Evolutionary conservation across 2,797 vertebrate species (phyloP).

Genomic region (Cryptoblepharus egeriae): DNA sequence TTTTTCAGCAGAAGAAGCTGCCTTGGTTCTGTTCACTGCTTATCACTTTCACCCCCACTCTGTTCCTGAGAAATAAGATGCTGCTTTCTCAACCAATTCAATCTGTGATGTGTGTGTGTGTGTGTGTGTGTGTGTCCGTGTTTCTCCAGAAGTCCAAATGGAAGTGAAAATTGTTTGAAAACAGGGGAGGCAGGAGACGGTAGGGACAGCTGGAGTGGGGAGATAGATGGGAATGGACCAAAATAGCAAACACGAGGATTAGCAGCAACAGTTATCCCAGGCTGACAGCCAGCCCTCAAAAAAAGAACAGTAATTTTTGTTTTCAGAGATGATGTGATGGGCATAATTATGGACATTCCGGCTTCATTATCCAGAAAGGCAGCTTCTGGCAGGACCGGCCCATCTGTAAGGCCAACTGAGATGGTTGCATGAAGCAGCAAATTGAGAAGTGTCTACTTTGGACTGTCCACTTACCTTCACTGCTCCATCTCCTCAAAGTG

Average conservation of each 20-base stretch:
- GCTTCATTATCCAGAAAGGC: no score
- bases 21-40: neutral
- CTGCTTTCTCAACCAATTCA: neutral
- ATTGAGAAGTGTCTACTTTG: no score
- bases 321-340: no score
- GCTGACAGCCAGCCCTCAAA: no score
- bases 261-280: no score
- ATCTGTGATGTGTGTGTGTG: accelerated
- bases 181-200: accelerated
- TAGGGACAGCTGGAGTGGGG: neutral
- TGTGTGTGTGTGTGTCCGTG: accelerated
- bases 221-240: neutral
- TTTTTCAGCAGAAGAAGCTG: neutral
- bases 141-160: neutral
- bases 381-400: no score
- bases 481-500: no score
- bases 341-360: no score
- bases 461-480: no score
- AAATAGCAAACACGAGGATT: neutral
- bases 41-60: neutral
- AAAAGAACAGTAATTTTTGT: no score
- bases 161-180: neutral
- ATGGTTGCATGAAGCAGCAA: no score
- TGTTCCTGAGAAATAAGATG: neutral
- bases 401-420: no score